Evolutionary conservation across 2,888 invertebrate species (phyloP).

Genomic region (Drosophila helvetica): DNA sequence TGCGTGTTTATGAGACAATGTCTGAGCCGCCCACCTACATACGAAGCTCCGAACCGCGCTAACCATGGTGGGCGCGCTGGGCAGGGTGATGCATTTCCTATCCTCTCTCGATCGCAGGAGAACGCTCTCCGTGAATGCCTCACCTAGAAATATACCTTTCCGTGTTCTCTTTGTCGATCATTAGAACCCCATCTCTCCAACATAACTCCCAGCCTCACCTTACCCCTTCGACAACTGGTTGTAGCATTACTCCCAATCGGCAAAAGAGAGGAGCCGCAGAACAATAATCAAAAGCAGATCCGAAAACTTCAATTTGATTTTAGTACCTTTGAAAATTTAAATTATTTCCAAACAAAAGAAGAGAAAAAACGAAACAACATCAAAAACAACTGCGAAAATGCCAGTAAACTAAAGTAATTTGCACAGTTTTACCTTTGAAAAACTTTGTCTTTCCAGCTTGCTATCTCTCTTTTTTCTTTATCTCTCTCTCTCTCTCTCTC

Average conservation of each 20-base stretch:
- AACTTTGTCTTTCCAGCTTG: slow-evolving; percentile 58
- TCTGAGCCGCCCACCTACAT: slow-evolving; percentile 51
- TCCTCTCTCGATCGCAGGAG: too few relatives aligned
- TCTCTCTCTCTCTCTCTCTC: not conserved
- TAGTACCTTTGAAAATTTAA: slow-evolving; percentile 47
- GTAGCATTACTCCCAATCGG: slow-evolving; percentile 40
- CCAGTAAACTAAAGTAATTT: slow-evolving; percentile 71
- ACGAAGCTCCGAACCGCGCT: slow-evolving; percentile 36
- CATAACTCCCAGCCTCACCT: too few relatives aligned
- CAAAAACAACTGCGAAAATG: slow-evolving; percentile 12
- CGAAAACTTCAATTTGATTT: slow-evolving; percentile 29
- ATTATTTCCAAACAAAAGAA: slow-evolving; percentile 46
- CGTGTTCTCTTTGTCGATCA: slow-evolving; percentile 21
- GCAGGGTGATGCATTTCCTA: not conserved
- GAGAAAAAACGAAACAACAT: slow-evolving; percentile 19
- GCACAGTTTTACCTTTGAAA: slow-evolving; percentile 62
- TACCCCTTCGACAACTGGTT: slow-evolving; percentile 56
- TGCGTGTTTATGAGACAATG: slow-evolving; percentile 24
- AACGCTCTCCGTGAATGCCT: not conserved
- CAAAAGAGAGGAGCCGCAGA: not conserved
- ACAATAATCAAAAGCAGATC: not conserved
- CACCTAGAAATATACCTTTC: not conserved
- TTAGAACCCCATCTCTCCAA: not conserved
- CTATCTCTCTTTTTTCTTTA: slow-evolving; percentile 38
- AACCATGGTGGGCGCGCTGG: slow-evolving; percentile 13